These are phyloP conservation scores for Salticus scenicus DNA, from an alignment of 2,888 invertebrate species.

Conservation along the genomic window DNA sequence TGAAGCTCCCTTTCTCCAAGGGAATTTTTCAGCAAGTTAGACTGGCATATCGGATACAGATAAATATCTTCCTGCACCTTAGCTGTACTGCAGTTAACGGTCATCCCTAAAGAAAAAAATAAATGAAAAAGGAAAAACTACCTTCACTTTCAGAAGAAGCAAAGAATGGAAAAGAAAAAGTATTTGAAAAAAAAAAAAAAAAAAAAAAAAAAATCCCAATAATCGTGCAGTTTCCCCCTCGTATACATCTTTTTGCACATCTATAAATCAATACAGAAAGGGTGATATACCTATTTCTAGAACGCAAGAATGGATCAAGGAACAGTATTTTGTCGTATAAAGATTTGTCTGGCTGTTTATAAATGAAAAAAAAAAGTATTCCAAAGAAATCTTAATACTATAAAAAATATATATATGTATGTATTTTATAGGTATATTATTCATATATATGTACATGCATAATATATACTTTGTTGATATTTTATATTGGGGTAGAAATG, in stretches of 20 bases:
- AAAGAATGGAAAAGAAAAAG: no score
- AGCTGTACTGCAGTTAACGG: background rate
- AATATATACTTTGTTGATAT: no score
- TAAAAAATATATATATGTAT: no score
- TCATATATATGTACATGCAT: no score
- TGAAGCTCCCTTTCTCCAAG: no score
- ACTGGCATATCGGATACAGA: background rate
- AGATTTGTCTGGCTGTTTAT: no score
- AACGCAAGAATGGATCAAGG: background rate
- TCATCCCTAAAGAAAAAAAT: background rate
- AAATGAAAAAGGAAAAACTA: background rate
- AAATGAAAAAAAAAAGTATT: no score
- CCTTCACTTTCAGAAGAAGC: background rate
- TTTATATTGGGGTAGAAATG: no score
- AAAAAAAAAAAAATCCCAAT: background rate
- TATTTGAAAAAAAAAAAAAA: no score
- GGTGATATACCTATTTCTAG: slow-evolving; percentile 1
- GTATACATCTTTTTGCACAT: background rate
- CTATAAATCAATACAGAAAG: background rate
- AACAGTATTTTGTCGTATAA: background rate
- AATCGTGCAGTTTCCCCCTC: background rate
- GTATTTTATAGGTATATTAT: no score
- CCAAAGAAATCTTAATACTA: no score
- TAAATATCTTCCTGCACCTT: background rate
- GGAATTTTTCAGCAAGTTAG: background rate